Base-by-base conservation (phyloP, 2,113 vertebrate species). In the Lates calcarifer region DNA sequence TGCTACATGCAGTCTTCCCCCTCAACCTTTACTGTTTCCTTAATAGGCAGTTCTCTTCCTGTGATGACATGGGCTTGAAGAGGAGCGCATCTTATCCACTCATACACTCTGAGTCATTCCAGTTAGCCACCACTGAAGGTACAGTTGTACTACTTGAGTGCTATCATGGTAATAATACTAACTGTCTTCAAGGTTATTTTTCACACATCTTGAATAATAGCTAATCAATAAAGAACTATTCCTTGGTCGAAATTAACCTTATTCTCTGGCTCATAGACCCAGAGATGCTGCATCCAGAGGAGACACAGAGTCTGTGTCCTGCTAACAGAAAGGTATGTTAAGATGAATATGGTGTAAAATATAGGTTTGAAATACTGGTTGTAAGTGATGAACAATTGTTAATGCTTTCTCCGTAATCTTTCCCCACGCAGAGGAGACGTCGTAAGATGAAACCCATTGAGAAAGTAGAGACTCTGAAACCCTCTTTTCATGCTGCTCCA, bases 11-110 rank as follows among this genome's bases (percentile, higher is more conserved):
- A 56, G 47, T 66, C 18, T 73, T 86, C 62, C 73, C 33, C 22
- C 24, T 81, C 51, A 85, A 56, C 47, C 47, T 15, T 87, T 70
- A 62, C 47, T 41, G 22, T 83, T 51, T 77, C 35, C 24, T 67
- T 56, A 45, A 57, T 64, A 98, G 97, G 51, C 96, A 95, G 90
- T 96, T 96, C 74, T 95, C 96, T 41, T 96, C 94, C 62, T 96
- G 97, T 75, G 96, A 98, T 77, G 96, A 97, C 76, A 92, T 94
- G 91, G 96, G 95, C 92, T 93, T 98, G 92, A 98, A 97, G 93
- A 95, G 97, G 90, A 96, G 97, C 89, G 97, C 96, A 2, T 98
- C 98, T 41, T 97, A 96, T 84, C 98, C 98, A 1, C 95, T 98
- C 72, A 95, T 98, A 74, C 95, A 96, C 87, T 96, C 97, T 0